Evolutionary conservation across 2,888 invertebrate species (phyloP).

Genomic region (Nomada fucata): DNA sequence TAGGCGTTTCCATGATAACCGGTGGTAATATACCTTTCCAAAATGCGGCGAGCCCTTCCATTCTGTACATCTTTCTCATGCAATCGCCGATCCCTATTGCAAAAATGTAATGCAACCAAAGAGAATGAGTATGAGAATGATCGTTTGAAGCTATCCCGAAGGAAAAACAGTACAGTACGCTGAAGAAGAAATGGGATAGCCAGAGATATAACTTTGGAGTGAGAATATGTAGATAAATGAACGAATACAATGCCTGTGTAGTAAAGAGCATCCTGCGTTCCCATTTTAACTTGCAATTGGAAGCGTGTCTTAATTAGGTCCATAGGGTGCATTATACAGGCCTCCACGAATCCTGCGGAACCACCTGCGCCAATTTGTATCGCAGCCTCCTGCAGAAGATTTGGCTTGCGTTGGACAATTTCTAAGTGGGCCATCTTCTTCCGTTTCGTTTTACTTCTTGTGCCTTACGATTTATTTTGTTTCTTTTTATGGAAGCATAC

Average conservation of each 20-base stretch:
- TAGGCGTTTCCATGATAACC: slow-evolving; percentile 97
- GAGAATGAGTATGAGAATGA: background rate
- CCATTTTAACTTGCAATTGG: slow-evolving; percentile 88
- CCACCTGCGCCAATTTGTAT: slow-evolving; percentile 95
- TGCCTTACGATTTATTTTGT: background rate
- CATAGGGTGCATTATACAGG: slow-evolving; percentile 97
- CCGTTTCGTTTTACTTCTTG: background rate
- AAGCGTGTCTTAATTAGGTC: slow-evolving; percentile 97
- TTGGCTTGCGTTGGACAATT: slow-evolving; percentile 24
- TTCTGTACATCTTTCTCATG: slow-evolving; percentile 93
- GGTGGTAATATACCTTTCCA: slow-evolving; percentile 98
- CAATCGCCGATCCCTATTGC: slow-evolving; percentile 92
- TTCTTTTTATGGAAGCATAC: background rate
- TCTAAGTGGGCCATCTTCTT: slow-evolving; percentile 50
- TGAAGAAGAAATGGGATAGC: background rate
- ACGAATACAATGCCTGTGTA: slow-evolving; percentile 80
- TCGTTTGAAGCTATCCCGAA: slow-evolving; percentile 6
- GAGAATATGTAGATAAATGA: slow-evolving; percentile 15
- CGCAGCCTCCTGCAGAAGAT: slow-evolving; percentile 88
- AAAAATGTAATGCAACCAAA: background rate
- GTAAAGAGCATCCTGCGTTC: slow-evolving; percentile 76
- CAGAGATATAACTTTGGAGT: background rate
- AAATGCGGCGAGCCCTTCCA: slow-evolving; percentile 93
- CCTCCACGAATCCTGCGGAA: slow-evolving; percentile 96
- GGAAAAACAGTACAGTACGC: background rate